A percentile compares a stretch with the other conserved stretches of the same genome.
phyloP scores from a whole-genome alignment of 2,113 vertebrate genomes.

The Ictalurus punctatus region DNA sequence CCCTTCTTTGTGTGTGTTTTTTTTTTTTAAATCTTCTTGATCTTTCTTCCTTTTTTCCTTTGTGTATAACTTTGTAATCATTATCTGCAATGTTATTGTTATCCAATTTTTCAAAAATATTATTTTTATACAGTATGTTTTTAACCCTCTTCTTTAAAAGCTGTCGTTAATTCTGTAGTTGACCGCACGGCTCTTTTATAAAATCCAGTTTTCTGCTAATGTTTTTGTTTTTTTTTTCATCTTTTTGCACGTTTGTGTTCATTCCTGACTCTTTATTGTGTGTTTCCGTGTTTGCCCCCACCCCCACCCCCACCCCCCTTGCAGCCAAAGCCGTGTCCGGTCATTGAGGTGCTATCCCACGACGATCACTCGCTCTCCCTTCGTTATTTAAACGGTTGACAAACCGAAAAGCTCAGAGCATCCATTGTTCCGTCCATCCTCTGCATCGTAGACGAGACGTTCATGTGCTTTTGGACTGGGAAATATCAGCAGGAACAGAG shows the following conservation, averaged over 20 bases:
- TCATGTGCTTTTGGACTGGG: conserved; percentile 52
- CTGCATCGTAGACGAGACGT: conserved; percentile 49
- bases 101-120: too few species aligned
- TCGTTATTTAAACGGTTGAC: conserved; percentile 38
- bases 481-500: neutral
- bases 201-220: neutral
- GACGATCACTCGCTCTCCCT: conserved; percentile 38
- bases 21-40: neutral
- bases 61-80: neutral
- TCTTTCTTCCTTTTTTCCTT: neutral
- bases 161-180: neutral
- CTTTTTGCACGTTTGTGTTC: neutral
- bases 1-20: neutral
- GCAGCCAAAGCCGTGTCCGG: conserved; percentile 89
- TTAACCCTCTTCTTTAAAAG: neutral
- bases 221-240: neutral
- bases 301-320: conserved; percentile 28
- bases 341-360: conserved; percentile 77
- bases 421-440: conserved; percentile 44
- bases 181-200: neutral
- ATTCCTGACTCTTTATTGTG: neutral
- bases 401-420: conserved; percentile 33
- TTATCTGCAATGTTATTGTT: too few species aligned
- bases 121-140: too few species aligned
- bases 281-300: neutral